Base-by-base conservation (phyloP, 2,888 invertebrate species). In the Sminthurides aquaticus region DNA sequence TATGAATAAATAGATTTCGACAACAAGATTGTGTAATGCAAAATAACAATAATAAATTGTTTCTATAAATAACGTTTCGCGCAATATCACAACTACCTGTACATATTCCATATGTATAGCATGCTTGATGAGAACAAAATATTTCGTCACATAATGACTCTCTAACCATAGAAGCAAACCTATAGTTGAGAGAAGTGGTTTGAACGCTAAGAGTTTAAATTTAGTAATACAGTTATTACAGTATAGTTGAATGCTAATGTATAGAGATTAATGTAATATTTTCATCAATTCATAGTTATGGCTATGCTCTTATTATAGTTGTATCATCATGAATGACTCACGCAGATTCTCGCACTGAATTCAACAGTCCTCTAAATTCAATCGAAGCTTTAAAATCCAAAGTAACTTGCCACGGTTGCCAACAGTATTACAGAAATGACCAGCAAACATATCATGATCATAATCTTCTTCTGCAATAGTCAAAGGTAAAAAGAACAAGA, bases 371-470 rank as follows among this genome's bases (percentile, higher is more conserved):
- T 34, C 43, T 34, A 34, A 34, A 15, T 52, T 52, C 52, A 52
- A 52, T 22, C 52, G 5, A 8, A 52, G 52, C 43, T 63, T 34
- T 64, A 64, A 77, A 84, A 79, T 77, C 85, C 85, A 76, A 85
- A 81, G 78, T 85, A 85, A 77, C 86, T 83, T 77, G 87, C 87
- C 80, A 89, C 83, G 79, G 85, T 85, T 75, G 85, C 83, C 74
- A 83, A 83, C 74, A 85, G 79, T 78, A 90, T 84, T 78, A 89
- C 84, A 78, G 87, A 85, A 79, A 90, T 85, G 79, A 91, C 84
- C 79, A 87, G 85, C 79, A 91, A 84, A 83, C 91, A 91, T 82
- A 90, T 86, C 85, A 91, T 84, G 80, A 91, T 91, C 87, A 91
- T 90, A 79, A 91, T 91, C 85, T 91, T 91, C 89, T 91, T 91